Conservation (phyloP, 2,797 vertebrate species). For the Micrastur ruficollis region DNA sequence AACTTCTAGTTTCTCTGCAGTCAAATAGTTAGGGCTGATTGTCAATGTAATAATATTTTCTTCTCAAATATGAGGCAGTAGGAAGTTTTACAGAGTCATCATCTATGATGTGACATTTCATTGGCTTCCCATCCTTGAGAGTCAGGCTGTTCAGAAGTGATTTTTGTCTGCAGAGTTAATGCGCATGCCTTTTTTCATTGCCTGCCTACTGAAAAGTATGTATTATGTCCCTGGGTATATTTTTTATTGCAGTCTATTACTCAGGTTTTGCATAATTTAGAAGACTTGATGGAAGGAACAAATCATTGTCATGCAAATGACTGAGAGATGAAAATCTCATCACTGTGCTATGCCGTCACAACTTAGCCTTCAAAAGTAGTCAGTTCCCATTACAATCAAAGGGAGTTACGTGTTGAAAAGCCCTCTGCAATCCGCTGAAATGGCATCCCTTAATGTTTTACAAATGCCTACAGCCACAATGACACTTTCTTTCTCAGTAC, state of each 20-base stretch:
- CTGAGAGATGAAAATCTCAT: slow-evolving; percentile 20
- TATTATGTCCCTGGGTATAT: background rate
- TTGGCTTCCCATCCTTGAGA: background rate
- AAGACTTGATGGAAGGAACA: slow-evolving; percentile 6
- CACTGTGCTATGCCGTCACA: background rate
- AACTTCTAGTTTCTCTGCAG: background rate
- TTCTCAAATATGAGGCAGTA: background rate
- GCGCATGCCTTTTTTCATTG: background rate
- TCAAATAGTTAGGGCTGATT: background rate
- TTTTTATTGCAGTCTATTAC: slow-evolving; percentile 13
- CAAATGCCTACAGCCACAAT: background rate
- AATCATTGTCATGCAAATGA: slow-evolving; percentile 17
- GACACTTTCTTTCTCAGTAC: background rate
- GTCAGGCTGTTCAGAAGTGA: background rate
- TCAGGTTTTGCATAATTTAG: background rate
- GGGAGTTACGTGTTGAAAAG: slow-evolving; percentile 23
- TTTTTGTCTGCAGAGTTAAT: background rate
- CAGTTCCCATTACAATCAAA: slow-evolving; percentile 15
- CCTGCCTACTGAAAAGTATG: background rate
- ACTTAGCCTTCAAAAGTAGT: slow-evolving; percentile 21
- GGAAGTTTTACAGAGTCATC: background rate
- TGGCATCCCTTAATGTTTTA: background rate
- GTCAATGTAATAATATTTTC: background rate
- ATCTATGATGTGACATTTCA: background rate
- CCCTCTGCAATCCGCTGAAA: slow-evolving; percentile 10